Percentiles rank a stretch among this genome's conserved stretches.
Conservation (phyloP, 2,888 invertebrate genomes). For the Eudemis profundana region DNA sequence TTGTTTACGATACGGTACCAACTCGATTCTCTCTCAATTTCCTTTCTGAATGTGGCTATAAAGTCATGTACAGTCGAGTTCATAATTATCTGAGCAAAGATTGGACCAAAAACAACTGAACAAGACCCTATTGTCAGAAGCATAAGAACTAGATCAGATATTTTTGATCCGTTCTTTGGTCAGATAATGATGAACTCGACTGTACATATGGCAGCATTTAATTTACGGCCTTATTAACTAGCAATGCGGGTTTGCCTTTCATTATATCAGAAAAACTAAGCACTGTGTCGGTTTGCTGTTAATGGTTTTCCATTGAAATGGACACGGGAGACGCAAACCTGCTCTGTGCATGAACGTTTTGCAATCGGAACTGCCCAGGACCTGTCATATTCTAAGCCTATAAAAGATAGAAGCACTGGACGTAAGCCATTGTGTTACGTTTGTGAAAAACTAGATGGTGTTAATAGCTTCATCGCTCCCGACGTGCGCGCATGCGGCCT, state of each 20-base stretch:
- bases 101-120: too few relatives aligned
- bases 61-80: too few relatives aligned
- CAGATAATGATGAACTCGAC: too few relatives aligned
- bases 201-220: too few relatives aligned
- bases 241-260: neutral
- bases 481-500: constrained; percentile 12
- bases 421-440: neutral
- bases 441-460: constrained; percentile 29
- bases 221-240: neutral
- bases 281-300: too few relatives aligned
- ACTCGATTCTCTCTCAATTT: too few relatives aligned
- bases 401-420: neutral
- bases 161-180: too few relatives aligned
- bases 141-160: too few relatives aligned
- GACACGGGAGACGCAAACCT: neutral
- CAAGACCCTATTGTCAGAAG: too few relatives aligned
- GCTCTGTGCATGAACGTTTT: neutral
- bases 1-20: too few relatives aligned
- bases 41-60: too few relatives aligned
- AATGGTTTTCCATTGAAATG: neutral
- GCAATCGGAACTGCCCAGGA: neutral
- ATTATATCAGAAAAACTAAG: neutral
- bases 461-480: constrained; percentile 45
- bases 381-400: neutral
- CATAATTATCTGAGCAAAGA: too few relatives aligned